These are phyloP conservation scores for Andrena haemorrhoa DNA, from an alignment of 2,888 invertebrate species.

Conservation along the genomic window DNA sequence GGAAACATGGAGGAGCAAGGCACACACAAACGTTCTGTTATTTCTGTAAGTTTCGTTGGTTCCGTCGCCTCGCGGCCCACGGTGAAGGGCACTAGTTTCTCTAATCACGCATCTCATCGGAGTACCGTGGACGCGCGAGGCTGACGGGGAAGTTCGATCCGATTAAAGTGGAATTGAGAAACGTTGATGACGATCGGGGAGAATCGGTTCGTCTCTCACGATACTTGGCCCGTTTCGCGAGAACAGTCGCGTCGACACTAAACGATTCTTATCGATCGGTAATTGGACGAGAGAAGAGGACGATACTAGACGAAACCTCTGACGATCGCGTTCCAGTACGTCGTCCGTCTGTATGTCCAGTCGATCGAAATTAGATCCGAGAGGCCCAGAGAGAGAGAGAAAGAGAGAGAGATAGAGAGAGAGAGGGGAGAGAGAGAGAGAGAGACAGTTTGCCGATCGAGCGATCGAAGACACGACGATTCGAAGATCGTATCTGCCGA, in stretches of 20 bases:
- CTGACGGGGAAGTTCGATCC: constrained; percentile 34
- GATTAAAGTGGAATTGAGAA: constrained; percentile 32
- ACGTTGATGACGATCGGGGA: constrained; percentile 37
- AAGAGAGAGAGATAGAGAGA: background rate
- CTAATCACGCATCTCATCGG: background rate
- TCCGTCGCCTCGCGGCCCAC: constrained; percentile 34
- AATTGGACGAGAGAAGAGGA: background rate
- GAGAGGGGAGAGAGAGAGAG: background rate
- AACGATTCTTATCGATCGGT: background rate
- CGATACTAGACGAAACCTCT: background rate
- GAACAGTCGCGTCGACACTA: background rate
- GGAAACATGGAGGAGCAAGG: constrained; percentile 71
- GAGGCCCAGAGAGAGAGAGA: background rate
- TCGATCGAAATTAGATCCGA: background rate
- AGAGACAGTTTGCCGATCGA: background rate
- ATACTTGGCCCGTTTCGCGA: background rate
- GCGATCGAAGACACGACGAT: constrained; percentile 10
- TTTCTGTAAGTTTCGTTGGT: constrained; percentile 42
- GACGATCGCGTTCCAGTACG: background rate
- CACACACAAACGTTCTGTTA: constrained; percentile 56
- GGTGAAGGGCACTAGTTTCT: constrained; percentile 20
- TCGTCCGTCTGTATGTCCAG: constrained; percentile 50
- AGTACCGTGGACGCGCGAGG: constrained; percentile 39
- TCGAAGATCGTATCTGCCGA: constrained; percentile 27
- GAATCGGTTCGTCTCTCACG: constrained; percentile 26